phyloP scores from a whole-genome alignment of 2,888 invertebrate species.

The Epirrita christyi region DNA sequence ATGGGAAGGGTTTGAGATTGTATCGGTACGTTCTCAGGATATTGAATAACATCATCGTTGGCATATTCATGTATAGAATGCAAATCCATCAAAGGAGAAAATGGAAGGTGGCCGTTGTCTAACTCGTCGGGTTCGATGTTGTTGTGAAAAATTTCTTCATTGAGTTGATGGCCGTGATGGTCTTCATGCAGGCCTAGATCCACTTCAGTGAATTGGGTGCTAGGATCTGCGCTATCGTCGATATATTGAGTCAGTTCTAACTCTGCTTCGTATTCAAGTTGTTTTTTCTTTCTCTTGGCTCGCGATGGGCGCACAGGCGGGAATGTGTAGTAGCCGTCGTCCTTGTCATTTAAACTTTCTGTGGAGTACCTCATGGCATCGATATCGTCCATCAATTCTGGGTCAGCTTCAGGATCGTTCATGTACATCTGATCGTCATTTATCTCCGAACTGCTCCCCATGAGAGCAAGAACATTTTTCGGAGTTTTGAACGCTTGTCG shows the following conservation, averaged over 20 bases:
- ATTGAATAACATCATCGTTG: constrained; percentile 81
- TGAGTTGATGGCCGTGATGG: constrained; percentile 60
- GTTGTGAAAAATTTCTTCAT: constrained; percentile 43
- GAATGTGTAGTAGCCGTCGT: constrained; percentile 82
- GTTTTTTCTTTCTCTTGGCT: constrained; percentile 81
- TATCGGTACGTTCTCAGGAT: constrained; percentile 77
- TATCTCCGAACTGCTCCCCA: constrained; percentile 74
- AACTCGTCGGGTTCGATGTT: constrained; percentile 50
- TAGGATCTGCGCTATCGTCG: constrained; percentile 71
- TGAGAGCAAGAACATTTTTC: constrained; percentile 87
- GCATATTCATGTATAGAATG: constrained; percentile 77
- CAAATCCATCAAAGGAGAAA: constrained; percentile 62
- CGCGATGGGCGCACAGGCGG: constrained; percentile 84
- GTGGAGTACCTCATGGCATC: constrained; percentile 66
- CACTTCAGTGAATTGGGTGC: constrained; percentile 77
- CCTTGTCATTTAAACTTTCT: constrained; percentile 76
- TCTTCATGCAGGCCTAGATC: constrained; percentile 79
- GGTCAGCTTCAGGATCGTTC: constrained; percentile 70
- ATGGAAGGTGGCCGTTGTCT: constrained; percentile 65
- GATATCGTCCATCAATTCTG: constrained; percentile 69
- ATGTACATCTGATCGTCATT: constrained; percentile 65
- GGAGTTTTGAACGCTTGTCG: constrained; percentile 90
- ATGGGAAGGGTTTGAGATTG: constrained; percentile 77
- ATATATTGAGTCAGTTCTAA: constrained; percentile 69
- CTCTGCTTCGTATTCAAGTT: constrained; percentile 33